A percentile compares a stretch with the other conserved stretches of the same genome.
These are phyloP conservation scores for Chrosomus eos DNA, from an alignment of 2,797 vertebrate genomes.

Conservation along the genomic window DNA sequence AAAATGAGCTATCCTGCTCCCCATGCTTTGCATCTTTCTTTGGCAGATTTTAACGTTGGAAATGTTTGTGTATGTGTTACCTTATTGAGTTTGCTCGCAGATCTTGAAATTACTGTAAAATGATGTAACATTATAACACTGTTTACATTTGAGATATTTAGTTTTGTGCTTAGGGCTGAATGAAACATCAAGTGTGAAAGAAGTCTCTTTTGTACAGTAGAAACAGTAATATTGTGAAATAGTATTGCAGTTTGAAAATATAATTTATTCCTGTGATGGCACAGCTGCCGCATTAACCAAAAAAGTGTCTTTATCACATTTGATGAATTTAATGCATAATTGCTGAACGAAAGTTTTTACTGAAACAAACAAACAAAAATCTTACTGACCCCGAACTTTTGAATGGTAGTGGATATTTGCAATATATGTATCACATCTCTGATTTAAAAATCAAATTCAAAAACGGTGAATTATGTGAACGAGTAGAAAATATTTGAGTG, in stretches of 20 bases:
- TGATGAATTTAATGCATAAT: background rate
- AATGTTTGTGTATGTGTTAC: background rate
- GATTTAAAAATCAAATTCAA: background rate
- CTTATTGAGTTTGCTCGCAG: background rate
- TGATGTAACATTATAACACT: background rate
- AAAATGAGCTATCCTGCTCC: background rate
- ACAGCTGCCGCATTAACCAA: background rate
- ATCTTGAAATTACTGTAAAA: slow-evolving; percentile 1
- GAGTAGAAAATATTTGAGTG: background rate
- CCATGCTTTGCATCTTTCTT: background rate
- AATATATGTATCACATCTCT: background rate
- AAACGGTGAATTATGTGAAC: background rate
- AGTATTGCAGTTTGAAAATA: background rate
- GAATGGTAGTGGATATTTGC: background rate
- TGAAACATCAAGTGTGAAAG: background rate
- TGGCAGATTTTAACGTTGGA: background rate
- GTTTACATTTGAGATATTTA: background rate
- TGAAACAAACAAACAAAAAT: background rate
- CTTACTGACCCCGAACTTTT: background rate
- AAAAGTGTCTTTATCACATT: background rate
- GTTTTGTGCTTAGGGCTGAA: too few relatives aligned
- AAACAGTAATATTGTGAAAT: background rate
- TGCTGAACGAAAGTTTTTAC: background rate
- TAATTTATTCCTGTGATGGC: background rate
- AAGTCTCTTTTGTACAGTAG: background rate